Conservation (phyloP, 2,888 invertebrate species). For the Ectobius pallidus region DNA sequence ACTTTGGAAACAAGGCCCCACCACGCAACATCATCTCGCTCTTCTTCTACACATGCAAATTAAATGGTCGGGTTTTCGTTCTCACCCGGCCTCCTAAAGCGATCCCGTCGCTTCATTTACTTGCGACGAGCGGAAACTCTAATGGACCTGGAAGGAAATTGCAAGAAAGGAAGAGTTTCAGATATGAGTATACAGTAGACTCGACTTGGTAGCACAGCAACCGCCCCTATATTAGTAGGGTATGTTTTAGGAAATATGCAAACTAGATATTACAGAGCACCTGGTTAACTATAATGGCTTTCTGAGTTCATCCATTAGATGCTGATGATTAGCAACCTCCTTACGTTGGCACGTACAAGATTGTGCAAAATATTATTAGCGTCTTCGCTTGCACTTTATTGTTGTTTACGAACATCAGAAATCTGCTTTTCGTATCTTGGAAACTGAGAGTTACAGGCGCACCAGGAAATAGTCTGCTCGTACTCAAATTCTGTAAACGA, state of each 20-base stretch:
- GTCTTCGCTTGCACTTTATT: no score
- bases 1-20: conserved; percentile 14
- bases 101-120: not conserved
- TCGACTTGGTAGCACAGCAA: not conserved
- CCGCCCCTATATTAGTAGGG: not conserved
- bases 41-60: not conserved
- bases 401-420: no score
- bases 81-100: not conserved
- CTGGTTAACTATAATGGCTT: not conserved
- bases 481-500: no score
- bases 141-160: conserved; percentile 24
- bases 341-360: not conserved
- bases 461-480: no score
- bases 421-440: no score
- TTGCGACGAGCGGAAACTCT: conserved; percentile 4
- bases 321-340: not conserved
- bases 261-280: not conserved
- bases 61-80: not conserved
- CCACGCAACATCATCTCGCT: not conserved
- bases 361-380: not conserved
- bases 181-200: not conserved
- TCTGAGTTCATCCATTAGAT: conserved; percentile 6
- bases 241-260: not conserved
- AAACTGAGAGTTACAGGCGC: no score
- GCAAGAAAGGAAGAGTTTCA: conserved; percentile 3